Evolutionary conservation across 2,113 vertebrate species (phyloP).

Genomic region (Drymodes brunneopygia): DNA sequence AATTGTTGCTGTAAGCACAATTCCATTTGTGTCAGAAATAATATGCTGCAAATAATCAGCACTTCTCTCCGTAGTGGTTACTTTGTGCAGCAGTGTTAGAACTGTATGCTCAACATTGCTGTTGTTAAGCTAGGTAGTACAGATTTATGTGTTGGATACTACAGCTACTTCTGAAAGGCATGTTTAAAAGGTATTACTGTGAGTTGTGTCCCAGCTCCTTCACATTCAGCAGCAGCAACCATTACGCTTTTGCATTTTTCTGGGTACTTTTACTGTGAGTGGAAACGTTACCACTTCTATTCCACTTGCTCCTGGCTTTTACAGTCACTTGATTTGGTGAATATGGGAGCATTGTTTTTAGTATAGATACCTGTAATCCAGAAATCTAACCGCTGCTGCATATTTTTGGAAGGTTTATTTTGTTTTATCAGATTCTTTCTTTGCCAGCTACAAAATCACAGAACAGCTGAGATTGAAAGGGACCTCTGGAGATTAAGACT

Average conservation of each 20-base stretch:
- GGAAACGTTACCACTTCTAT: background rate
- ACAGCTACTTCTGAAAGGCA: background rate
- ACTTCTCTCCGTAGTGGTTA: background rate
- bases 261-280: background rate
- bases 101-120: background rate
- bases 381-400: background rate
- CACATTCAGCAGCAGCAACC: background rate
- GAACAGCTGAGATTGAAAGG: background rate
- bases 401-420: background rate
- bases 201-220: background rate
- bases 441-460: background rate
- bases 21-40: background rate
- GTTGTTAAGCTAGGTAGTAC: background rate
- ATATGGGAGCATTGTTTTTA: background rate
- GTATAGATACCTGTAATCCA: background rate
- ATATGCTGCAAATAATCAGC: background rate
- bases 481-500: background rate
- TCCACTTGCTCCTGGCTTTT: background rate
- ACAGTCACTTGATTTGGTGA: background rate
- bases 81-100: background rate
- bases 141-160: background rate
- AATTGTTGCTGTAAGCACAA: background rate
- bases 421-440: background rate
- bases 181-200: background rate
- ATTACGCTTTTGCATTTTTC: background rate